phyloP scores from a whole-genome alignment of 2,888 invertebrate genomes.

The Erannis defoliaria region DNA sequence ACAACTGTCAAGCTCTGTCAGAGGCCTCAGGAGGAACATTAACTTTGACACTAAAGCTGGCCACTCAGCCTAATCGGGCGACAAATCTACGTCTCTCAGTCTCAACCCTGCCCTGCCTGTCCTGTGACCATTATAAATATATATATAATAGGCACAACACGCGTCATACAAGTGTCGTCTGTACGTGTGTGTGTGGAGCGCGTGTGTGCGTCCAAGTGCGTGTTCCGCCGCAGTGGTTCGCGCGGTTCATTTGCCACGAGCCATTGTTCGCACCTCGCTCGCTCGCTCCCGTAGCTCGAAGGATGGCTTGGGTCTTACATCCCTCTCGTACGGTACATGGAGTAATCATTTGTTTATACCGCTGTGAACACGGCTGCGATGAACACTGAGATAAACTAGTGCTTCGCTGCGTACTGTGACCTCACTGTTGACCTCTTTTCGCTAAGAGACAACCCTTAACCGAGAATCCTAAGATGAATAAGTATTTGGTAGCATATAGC shows the following conservation, averaged over 20 bases:
- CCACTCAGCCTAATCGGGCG: no score
- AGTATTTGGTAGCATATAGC: no score
- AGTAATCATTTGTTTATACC: neutral
- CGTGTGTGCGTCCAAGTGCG: constrained; percentile 31
- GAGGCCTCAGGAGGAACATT: no score
- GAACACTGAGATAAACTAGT: neutral
- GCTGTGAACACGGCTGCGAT: neutral
- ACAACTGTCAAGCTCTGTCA: no score
- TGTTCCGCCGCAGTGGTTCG: constrained; percentile 23
- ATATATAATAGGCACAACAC: neutral
- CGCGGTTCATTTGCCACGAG: constrained; percentile 24
- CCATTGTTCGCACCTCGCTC: constrained; percentile 7
- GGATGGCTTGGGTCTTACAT: neutral
- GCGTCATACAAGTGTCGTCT: neutral
- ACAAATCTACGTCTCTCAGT: no score
- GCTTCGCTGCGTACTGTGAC: no score
- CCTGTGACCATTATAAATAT: neutral
- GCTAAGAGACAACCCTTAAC: no score
- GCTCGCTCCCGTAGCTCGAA: neutral
- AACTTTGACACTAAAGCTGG: no score
- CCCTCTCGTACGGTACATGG: neutral
- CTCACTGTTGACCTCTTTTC: no score
- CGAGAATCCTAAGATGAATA: no score
- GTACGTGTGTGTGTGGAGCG: neutral
- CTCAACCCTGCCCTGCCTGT: no score